Conservation (phyloP, 2,888 invertebrate genomes). For the Drosophila rellima region DNA sequence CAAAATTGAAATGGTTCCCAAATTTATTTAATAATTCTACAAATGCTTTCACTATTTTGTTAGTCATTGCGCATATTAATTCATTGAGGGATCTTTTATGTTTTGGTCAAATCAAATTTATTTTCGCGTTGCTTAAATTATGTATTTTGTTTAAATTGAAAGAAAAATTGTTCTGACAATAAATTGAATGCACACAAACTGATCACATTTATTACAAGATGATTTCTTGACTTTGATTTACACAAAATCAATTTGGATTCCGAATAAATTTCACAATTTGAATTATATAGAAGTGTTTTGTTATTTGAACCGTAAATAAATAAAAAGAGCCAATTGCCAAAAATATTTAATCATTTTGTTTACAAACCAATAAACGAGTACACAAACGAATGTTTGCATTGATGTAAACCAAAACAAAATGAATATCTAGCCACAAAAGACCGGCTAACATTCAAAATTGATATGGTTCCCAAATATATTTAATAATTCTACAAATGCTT, state of each 20-base stretch:
- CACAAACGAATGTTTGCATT: slow-evolving; percentile 1
- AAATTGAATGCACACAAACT: neutral
- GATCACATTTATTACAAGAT: neutral
- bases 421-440: neutral
- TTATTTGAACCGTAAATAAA: neutral
- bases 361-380: neutral
- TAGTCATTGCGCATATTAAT: too few relatives aligned
- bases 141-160: neutral
- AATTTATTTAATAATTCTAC: slow-evolving; percentile 44
- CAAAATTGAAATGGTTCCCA: slow-evolving; percentile 7
- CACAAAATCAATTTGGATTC: slow-evolving; percentile 1
- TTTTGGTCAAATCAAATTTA: neutral
- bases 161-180: slow-evolving; percentile 1
- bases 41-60: neutral
- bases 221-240: neutral
- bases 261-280: slow-evolving; percentile 2
- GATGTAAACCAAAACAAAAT: neutral
- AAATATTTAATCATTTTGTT: slow-evolving; percentile 3
- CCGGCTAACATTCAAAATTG: neutral
- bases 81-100: too few relatives aligned
- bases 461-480: slow-evolving; percentile 31
- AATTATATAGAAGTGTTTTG: slow-evolving; percentile 7
- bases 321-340: neutral
- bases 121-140: neutral
- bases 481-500: slow-evolving; percentile 28